Evolutionary conservation across 2,888 invertebrate genomes (phyloP).

Genomic region (Encarsia formosa): DNA sequence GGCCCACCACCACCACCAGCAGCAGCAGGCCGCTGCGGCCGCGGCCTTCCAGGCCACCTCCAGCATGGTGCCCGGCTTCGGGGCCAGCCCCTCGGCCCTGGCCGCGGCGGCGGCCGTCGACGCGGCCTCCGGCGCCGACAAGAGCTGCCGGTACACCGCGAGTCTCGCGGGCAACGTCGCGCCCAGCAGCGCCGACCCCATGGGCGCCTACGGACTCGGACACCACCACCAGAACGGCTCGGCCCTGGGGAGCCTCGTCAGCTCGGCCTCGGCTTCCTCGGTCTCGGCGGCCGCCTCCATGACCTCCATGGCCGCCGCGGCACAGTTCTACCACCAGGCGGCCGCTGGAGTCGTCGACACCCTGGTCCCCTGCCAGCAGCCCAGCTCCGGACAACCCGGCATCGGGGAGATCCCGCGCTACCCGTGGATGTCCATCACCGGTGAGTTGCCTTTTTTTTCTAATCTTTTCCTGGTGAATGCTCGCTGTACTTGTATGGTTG

Average conservation of each 20-base stretch:
- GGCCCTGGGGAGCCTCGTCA: slow-evolving; percentile 46
- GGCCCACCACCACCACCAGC: slow-evolving; percentile 66
- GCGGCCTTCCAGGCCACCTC: slow-evolving; percentile 65
- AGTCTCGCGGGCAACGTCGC: slow-evolving; percentile 58
- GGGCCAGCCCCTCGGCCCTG: slow-evolving; percentile 55
- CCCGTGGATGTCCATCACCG: slow-evolving; percentile 96
- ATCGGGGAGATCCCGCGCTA: slow-evolving; percentile 90
- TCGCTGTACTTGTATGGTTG: not conserved
- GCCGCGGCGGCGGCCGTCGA: slow-evolving; percentile 61
- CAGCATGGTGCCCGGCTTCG: slow-evolving; percentile 61
- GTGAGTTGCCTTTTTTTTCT: slow-evolving; percentile 57
- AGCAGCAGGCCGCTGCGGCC: slow-evolving; percentile 64
- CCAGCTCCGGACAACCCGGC: slow-evolving; percentile 72
- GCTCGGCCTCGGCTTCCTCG: slow-evolving; percentile 64
- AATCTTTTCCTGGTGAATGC: not conserved
- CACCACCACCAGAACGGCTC: slow-evolving; percentile 64
- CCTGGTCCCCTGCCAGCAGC: slow-evolving; percentile 74
- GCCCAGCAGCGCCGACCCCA: slow-evolving; percentile 63
- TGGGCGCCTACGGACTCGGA: slow-evolving; percentile 77
- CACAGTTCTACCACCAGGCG: slow-evolving; percentile 85
- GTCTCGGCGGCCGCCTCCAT: slow-evolving; percentile 65
- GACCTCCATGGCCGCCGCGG: slow-evolving; percentile 63
- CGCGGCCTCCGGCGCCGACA: slow-evolving; percentile 67
- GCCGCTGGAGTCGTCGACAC: slow-evolving; percentile 77
- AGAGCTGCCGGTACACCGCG: slow-evolving; percentile 77